A percentile compares a stretch with the other conserved stretches of the same genome.
phyloP scores from a whole-genome alignment of 1,140 invertebrate species.

The Drosophila tropicalis region DNA sequence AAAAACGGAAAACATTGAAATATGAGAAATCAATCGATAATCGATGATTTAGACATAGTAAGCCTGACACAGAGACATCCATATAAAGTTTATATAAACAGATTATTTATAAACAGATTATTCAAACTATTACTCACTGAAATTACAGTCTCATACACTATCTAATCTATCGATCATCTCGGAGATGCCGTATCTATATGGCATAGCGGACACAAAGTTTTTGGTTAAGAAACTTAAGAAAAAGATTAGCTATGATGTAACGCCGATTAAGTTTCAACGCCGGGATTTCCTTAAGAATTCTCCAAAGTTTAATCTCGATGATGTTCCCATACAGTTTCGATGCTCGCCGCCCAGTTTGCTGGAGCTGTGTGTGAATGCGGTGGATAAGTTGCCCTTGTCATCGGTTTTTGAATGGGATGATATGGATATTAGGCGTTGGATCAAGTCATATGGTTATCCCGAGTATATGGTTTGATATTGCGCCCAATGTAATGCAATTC shows the following conservation, averaged over 20 bases:
- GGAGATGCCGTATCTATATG: conserved; percentile 64
- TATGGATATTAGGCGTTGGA: conserved; percentile 58
- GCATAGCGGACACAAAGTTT: conserved; percentile 69
- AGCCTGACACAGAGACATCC: neutral
- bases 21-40: conserved; percentile 15
- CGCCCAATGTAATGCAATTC: neutral
- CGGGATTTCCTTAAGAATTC: conserved; percentile 22
- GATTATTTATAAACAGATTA: conserved; percentile 1
- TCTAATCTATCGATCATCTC: neutral
- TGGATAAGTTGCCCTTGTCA: conserved; percentile 59
- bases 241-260: neutral
- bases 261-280: conserved; percentile 39
- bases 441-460: conserved; percentile 59
- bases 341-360: conserved; percentile 39
- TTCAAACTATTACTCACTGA: neutral
- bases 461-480: conserved; percentile 60
- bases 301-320: conserved; percentile 56
- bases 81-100: too few species aligned
- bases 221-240: conserved; percentile 16
- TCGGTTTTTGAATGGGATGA: conserved; percentile 61
- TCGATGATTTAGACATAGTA: neutral
- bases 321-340: conserved; percentile 58
- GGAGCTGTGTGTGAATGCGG: conserved; percentile 46
- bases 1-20: conserved; percentile 47
- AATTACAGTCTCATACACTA: neutral